Evolutionary conservation across 2,888 invertebrate genomes (phyloP).

Genomic region (Erannis defoliaria): DNA sequence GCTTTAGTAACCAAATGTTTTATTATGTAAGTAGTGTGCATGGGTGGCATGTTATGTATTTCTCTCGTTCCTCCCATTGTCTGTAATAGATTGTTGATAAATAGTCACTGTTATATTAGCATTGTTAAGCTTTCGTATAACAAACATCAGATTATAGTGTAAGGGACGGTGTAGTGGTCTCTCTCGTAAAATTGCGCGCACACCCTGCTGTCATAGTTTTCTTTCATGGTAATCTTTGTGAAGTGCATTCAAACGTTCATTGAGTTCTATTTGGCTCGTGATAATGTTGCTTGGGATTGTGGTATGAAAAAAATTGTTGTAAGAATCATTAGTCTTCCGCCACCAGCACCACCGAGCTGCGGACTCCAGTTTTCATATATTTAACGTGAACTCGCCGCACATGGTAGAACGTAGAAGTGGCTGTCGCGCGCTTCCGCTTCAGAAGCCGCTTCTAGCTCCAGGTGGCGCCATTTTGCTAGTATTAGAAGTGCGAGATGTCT

Average conservation of each 20-base stretch:
- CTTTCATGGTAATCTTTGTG: background rate
- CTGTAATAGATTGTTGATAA: constrained; percentile 20
- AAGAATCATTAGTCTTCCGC: background rate
- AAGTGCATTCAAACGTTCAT: background rate
- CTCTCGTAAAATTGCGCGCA: background rate
- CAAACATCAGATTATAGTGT: background rate
- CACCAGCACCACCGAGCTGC: no score
- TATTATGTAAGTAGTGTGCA: constrained; percentile 34
- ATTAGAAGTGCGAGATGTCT: no score
- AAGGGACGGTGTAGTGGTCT: no score
- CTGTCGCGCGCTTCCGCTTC: no score
- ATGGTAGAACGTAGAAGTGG: no score
- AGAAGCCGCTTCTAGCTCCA: no score
- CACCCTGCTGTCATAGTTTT: background rate
- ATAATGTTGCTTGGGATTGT: background rate
- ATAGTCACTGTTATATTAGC: constrained; percentile 40
- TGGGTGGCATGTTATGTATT: constrained; percentile 15
- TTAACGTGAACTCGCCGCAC: no score
- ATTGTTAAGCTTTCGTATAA: constrained; percentile 19
- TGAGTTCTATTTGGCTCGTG: background rate
- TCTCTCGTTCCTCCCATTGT: constrained; percentile 24
- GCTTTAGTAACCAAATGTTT: constrained; percentile 40
- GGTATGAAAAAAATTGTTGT: background rate
- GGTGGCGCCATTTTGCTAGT: no score
- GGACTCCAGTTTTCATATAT: no score